Base-by-base conservation (phyloP, 64 coral and sea anemone genomes). In the Stichodactyla helianthus region DNA sequence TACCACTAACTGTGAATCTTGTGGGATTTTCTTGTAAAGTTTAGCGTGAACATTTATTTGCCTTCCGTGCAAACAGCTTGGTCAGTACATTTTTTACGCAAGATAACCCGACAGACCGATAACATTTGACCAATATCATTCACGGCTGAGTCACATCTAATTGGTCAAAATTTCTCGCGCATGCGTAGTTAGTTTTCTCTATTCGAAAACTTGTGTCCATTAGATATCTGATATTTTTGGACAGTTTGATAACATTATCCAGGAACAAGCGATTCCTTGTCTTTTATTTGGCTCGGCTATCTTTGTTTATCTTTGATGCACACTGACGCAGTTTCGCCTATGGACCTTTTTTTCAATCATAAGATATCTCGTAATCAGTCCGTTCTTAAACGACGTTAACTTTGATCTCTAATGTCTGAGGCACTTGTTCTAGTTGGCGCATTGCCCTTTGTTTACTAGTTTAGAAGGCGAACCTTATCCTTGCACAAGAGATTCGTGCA, bases 91-190 rank as follows among this genome's bases (percentile, higher is more conserved):
- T 70, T 70, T 74, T 74, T 11, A n/a, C 25, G 2, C 20, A 44
- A 44, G 62, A 74, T 74, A 74, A 74, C 68, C 68, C 25, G 68
- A 65, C 18, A 60, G 59, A 60, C 59, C 59, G 59, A 65, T 65
- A 65, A 65, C 62, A 65, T 65, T 65, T 65, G 62, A 65, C 62
- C 62, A 65, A 65, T 65, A 65, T n/a, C 22, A 65, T 65, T 65
- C 19, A 65, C 2, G 62, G 20, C 62, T 7, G 12, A 25, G 10
- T 31, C 10, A 27, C 68, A 31, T 2, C 10, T 31, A 7, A 74
- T 74, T 26, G 68, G 68, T 4, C 25, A 2, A 74, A 31, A 74
- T 27, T 10, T 19, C 11, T 35, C 68, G 17, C 68, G 68, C 68
- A 74, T 74, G 68, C 68, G 68, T 31, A n/a, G 26, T 74, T 74